Conservation (phyloP, 2,113 vertebrate genomes). For the Cyanoderma ruficeps region DNA sequence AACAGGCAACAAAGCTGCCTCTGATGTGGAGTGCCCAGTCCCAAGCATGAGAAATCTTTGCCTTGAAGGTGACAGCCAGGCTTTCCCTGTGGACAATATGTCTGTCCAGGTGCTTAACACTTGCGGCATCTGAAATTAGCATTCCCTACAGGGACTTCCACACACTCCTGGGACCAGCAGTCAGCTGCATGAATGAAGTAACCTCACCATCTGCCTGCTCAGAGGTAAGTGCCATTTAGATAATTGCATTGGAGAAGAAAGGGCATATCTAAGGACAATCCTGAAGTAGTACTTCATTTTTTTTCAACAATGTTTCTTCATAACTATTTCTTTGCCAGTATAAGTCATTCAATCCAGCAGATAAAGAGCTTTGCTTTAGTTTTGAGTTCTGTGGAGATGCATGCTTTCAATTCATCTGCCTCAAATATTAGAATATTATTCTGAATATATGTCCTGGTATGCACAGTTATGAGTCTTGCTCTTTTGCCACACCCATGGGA, state of each 20-base stretch:
- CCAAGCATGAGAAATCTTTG: not conserved
- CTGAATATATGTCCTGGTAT: not conserved
- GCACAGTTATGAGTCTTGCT: not conserved
- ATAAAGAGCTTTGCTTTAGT: not conserved
- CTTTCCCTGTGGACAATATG: not conserved
- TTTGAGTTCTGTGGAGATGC: not conserved
- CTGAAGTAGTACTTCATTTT: not conserved
- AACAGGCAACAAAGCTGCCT: not conserved
- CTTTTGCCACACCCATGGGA: slow-evolving; percentile 1
- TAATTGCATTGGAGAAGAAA: not conserved
- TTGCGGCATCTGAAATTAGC: not conserved
- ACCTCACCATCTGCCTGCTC: not conserved
- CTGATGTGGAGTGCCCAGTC: not conserved
- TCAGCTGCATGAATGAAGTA: not conserved
- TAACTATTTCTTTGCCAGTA: not conserved
- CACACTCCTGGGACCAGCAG: not conserved
- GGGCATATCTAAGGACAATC: not conserved
- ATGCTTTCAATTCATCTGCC: slow-evolving; percentile 14
- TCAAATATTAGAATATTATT: not conserved
- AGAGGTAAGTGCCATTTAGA: not conserved
- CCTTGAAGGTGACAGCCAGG: not conserved
- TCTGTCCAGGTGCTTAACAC: not conserved
- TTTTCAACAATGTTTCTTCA: not conserved
- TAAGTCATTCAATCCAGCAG: not conserved
- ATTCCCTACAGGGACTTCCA: not conserved